A percentile compares a stretch with the other conserved stretches of the same genome.
Conservation (phyloP, 1,140 invertebrate genomes). For the Oedothorax gibbosus region DNA sequence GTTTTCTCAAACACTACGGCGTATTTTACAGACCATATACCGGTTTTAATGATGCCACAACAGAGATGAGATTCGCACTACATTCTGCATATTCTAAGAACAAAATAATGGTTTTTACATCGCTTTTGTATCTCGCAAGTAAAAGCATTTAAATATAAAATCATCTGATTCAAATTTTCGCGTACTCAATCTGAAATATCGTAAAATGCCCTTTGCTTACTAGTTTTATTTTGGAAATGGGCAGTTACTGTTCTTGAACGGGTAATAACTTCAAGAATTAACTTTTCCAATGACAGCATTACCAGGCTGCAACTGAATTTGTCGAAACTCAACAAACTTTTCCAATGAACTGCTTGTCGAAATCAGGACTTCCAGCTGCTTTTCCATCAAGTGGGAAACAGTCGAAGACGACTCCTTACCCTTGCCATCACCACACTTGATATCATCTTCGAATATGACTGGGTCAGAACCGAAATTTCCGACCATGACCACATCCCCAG, state of each 20-base stretch:
- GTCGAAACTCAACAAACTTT: neutral
- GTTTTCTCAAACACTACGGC: too few relatives aligned
- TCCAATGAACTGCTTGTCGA: neutral
- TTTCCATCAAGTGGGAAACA: neutral
- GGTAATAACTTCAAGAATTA: neutral
- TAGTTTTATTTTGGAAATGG: too few relatives aligned
- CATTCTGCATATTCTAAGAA: too few relatives aligned
- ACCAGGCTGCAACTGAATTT: constrained; percentile 5
- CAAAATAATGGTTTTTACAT: too few relatives aligned
- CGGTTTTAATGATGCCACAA: too few relatives aligned
- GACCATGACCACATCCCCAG: neutral
- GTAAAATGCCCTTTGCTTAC: too few relatives aligned
- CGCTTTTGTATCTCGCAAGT: too few relatives aligned
- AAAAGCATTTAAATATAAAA: too few relatives aligned
- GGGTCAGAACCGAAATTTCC: constrained; percentile 16
- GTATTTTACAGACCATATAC: too few relatives aligned
- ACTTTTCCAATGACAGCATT: constrained; percentile 22
- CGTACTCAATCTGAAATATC: too few relatives aligned
- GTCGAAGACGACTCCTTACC: neutral
- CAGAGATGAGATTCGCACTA: too few relatives aligned
- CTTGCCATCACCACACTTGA: neutral
- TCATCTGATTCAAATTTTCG: too few relatives aligned
- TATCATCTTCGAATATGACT: neutral
- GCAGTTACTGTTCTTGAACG: neutral
- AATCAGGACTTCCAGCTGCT: neutral